Conservation (phyloP, 1,140 invertebrate species). For the Zaprionus ornatus region DNA sequence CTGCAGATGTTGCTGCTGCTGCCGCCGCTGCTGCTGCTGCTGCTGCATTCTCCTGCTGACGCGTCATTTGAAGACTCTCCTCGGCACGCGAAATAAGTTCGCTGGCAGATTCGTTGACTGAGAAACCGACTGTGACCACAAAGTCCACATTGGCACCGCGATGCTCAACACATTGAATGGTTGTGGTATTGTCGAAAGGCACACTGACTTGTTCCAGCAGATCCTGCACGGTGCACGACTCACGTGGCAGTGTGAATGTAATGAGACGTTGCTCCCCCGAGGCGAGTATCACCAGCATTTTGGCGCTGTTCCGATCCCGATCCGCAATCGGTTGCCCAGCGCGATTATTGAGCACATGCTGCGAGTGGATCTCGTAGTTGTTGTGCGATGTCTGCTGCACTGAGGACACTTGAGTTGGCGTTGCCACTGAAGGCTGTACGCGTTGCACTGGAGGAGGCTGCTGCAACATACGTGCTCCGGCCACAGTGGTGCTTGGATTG, state of each 20-base stretch:
- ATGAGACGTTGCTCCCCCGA: conserved; percentile 91
- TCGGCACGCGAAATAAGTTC: conserved; percentile 80
- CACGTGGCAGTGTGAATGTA: conserved; percentile 90
- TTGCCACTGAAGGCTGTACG: conserved; percentile 7
- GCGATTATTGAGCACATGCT: conserved; percentile 79
- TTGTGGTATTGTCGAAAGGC: conserved; percentile 86
- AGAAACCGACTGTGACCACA: conserved; percentile 88
- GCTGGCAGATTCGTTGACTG: conserved; percentile 74
- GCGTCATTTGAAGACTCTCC: conserved; percentile 77
- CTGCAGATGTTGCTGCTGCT: conserved; percentile 15
- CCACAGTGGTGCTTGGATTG: conserved; percentile 13
- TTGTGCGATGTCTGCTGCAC: conserved; percentile 79
- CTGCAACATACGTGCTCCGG: background rate
- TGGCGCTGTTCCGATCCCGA: conserved; percentile 86
- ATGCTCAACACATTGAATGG: conserved; percentile 89
- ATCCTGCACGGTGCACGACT: conserved; percentile 91
- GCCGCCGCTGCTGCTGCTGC: conserved; percentile 23
- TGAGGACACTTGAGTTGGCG: conserved; percentile 46
- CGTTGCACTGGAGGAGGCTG: background rate
- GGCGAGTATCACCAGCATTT: conserved; percentile 90
- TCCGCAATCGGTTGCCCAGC: conserved; percentile 68
- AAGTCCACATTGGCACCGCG: conserved; percentile 89
- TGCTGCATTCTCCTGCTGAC: conserved; percentile 61
- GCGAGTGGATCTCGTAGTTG: conserved; percentile 81
- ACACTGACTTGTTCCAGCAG: conserved; percentile 89